Evolutionary conservation across 1,140 invertebrate species (phyloP), one percentile per base, ranked within the genome.

Genomic region (Bombus soroeensis): DNA sequence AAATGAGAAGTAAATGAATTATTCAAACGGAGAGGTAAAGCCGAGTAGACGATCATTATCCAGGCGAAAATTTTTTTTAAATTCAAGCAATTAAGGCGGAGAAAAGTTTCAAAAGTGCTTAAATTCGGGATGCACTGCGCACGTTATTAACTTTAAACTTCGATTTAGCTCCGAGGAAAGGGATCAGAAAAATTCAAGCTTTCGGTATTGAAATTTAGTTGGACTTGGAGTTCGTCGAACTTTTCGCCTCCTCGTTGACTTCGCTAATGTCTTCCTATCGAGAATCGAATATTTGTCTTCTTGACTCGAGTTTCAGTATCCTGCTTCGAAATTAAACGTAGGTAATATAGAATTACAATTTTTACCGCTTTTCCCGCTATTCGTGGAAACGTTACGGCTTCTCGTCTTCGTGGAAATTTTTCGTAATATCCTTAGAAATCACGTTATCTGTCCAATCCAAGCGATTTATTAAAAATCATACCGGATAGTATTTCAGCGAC

Each of bases 91-190:
- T 79, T 68, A 79, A 59, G 28, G 39, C 28, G 9, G 43, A 64
- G 53, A 34, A 68, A 79, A 66, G 41, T 79, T 79, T 79, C 5
- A 2, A 66, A 79, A 6, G 41, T 68, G 62, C 39, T 79, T 43
- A 34, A 66, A 59, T 37, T 64, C 34, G 10, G 59, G n/a, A 66
- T 18, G 77, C 39, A 66, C 34, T 66, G 59, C 28, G 12, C 28
- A 25, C 62, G n/a, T 8, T 66, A 43, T 79, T 79, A 68, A 79
- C 59, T 34, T 79, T 18, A 43, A 47, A 47, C 18, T 39, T 64
- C 34, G 9, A 13, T 10, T n/a, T 4, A 10, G 18, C 32, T 39
- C 2, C 37, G 28, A 28, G 25, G 25, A 9, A 18, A 9, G 22
- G 28, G 12, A 59, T 77, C 28, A n/a, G 62, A 43, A 64, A 78